Base-by-base conservation (phyloP, 1,140 invertebrate species). In the Cotesia glomerata region DNA sequence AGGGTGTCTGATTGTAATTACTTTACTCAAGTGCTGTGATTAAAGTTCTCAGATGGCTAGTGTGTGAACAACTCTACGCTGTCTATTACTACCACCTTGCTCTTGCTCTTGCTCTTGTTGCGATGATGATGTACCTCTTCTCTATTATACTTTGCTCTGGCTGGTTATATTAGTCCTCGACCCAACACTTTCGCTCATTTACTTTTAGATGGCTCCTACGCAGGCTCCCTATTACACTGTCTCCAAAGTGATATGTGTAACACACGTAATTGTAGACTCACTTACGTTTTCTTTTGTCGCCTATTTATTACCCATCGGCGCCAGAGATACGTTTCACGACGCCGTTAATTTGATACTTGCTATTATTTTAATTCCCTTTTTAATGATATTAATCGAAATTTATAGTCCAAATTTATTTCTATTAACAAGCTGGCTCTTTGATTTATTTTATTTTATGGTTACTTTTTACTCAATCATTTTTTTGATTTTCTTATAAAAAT, bases 1-100 rank as follows among this genome's bases (percentile, higher is more conserved):
- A 82, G 81, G 83, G 84, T 84, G 84, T 86, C 83, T 84, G 80
- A 86, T 87, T 85, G 84, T 86, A 87, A 87, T 87, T 86, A 86
- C 85, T 86, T 85, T 80, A 80, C 84, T 87, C 84, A 86, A 86
- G 85, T 85, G 82, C 79, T 78, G 80, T 85, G 81, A 86, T 87
- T 86, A 86, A 84, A 84, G 78, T 81, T 85, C 84, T 86, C 84
- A 61, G 77, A 80, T 86, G 73, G 78, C 84, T 76, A 72, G 70
- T 71, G 36, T 54, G 52, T 66, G 16, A 52, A 65, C 49, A 63
- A 32, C 63, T 45, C 39, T 18, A 56, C 52, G 18, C 51, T 26
- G 39, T 62, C 63, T 36, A 7, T 36, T 34, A 7, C 65, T 49
- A 14, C 35, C 8, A 26, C 13, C 14, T 39, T 34, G 11, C 66